A percentile compares a stretch with the other conserved stretches of the same genome.
Evolutionary conservation across 2,888 invertebrate genomes (phyloP).

Genomic region (Parapristionchus giblindavisi): DNA sequence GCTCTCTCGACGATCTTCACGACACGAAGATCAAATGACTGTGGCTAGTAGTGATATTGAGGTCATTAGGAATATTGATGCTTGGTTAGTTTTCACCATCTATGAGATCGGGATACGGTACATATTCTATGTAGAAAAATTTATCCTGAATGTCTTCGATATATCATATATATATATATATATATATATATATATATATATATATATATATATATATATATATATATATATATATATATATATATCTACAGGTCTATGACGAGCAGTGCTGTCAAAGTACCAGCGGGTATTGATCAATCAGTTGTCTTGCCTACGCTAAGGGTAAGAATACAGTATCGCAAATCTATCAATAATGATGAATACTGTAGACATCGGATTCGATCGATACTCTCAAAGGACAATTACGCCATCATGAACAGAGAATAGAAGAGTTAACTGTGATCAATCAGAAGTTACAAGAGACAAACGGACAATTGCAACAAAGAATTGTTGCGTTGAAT

Average conservation of each 20-base stretch:
- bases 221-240: not conserved
- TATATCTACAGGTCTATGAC: constrained; percentile 46
- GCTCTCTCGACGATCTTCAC: constrained; percentile 25
- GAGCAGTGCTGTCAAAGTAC: constrained; percentile 40
- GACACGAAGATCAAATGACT: constrained; percentile 55
- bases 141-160: too few relatives aligned
- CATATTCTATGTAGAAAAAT: not conserved
- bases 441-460: constrained; percentile 48
- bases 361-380: constrained; percentile 31
- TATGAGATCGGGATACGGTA: not conserved
- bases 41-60: constrained; percentile 65
- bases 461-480: constrained; percentile 48
- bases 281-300: not conserved
- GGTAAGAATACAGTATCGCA: not conserved
- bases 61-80: constrained; percentile 57
- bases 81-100: constrained; percentile 48
- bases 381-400: constrained; percentile 45
- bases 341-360: not conserved
- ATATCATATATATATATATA: not conserved
- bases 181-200: constrained; percentile 42
- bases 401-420: constrained; percentile 50
- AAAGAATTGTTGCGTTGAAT: constrained; percentile 43
- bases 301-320: not conserved
- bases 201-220: constrained; percentile 11
- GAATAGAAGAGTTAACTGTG: constrained; percentile 52